phyloP scores from a whole-genome alignment of 2,888 invertebrate genomes.

The Himalopsyche kuldschensis region DNA sequence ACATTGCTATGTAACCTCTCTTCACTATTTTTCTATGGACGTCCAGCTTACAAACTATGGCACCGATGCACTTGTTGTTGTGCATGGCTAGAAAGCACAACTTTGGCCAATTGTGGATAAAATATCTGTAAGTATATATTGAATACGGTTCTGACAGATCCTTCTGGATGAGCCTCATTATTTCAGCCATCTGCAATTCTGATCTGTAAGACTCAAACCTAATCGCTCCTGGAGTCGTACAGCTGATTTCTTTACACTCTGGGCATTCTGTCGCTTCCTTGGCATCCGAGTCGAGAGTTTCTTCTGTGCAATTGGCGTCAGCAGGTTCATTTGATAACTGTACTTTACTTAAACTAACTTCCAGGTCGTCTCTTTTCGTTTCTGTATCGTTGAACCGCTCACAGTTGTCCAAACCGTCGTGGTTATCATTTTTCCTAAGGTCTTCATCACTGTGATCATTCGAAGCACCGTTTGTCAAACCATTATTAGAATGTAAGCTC shows the following conservation, averaged over 20 bases:
- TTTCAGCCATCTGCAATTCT: slow-evolving; percentile 97
- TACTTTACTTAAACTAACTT: slow-evolving; percentile 14
- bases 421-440: slow-evolving; percentile 21
- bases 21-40: slow-evolving; percentile 86
- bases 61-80: slow-evolving; percentile 88
- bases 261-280: slow-evolving; percentile 3
- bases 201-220: slow-evolving; percentile 71
- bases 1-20: slow-evolving; percentile 98
- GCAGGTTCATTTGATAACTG: slow-evolving; percentile 3
- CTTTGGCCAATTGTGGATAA: slow-evolving; percentile 99
- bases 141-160: slow-evolving; percentile 99
- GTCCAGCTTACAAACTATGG: slow-evolving; percentile 98
- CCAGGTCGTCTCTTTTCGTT: neutral
- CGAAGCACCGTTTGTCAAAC: slow-evolving; percentile 24
- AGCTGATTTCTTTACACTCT: slow-evolving; percentile 21
- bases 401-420: slow-evolving; percentile 5
- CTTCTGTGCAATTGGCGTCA: neutral
- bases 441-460: slow-evolving; percentile 20
- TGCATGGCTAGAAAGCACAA: slow-evolving; percentile 95
- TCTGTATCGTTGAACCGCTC: slow-evolving; percentile 10
- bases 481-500: slow-evolving; percentile 25
- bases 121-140: slow-evolving; percentile 99
- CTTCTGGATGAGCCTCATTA: slow-evolving; percentile 98
- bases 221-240: slow-evolving; percentile 22
- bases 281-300: neutral